Percentiles rank a stretch among this genome's conserved stretches.
Evolutionary conservation across 2,888 invertebrate species (phyloP).

Genomic region (Augiades crinisus): DNA sequence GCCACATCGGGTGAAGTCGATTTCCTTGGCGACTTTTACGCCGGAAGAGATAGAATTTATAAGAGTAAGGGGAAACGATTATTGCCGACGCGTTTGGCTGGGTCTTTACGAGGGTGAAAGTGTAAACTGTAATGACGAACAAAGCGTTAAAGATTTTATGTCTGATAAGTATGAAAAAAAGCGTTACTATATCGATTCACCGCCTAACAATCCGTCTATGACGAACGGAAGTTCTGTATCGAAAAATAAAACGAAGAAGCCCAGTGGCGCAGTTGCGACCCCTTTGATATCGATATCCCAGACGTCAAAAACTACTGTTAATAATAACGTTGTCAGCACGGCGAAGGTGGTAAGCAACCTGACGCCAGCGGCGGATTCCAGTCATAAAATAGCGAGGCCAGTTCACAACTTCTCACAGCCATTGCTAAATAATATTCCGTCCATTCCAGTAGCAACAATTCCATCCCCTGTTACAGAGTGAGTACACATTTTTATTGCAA

Average conservation of each 20-base stretch:
- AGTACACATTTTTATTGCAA: slow-evolving; percentile 38
- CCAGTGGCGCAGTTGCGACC: slow-evolving; percentile 47
- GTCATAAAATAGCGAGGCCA: slow-evolving; percentile 61
- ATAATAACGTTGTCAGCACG: slow-evolving; percentile 51
- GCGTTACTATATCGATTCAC: slow-evolving; percentile 81
- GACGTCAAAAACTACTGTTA: slow-evolving; percentile 46
- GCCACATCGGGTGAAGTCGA: slow-evolving; percentile 98
- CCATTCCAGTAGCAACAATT: slow-evolving; percentile 32
- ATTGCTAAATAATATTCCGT: slow-evolving; percentile 42
- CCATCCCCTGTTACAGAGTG: slow-evolving; percentile 66
- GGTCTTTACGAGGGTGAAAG: slow-evolving; percentile 90
- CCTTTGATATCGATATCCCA: slow-evolving; percentile 69
- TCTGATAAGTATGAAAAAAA: slow-evolving; percentile 97
- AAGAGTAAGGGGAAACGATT: slow-evolving; percentile 94
- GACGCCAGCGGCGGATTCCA: slow-evolving; percentile 48
- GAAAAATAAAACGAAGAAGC: slow-evolving; percentile 59
- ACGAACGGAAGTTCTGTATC: slow-evolving; percentile 54
- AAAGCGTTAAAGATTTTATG: slow-evolving; percentile 96
- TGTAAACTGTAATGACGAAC: slow-evolving; percentile 91
- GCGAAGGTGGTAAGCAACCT: slow-evolving; percentile 59
- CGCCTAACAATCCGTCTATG: slow-evolving; percentile 45
- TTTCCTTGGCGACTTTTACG: slow-evolving; percentile 98
- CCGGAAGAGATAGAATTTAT: slow-evolving; percentile 97
- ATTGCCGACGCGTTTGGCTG: slow-evolving; percentile 95
- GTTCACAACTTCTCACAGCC: slow-evolving; percentile 55